Evolutionary conservation across 2,797 vertebrate species (phyloP), one percentile per base, ranked within the genome.

Genomic region (Iguana delicatissima): DNA sequence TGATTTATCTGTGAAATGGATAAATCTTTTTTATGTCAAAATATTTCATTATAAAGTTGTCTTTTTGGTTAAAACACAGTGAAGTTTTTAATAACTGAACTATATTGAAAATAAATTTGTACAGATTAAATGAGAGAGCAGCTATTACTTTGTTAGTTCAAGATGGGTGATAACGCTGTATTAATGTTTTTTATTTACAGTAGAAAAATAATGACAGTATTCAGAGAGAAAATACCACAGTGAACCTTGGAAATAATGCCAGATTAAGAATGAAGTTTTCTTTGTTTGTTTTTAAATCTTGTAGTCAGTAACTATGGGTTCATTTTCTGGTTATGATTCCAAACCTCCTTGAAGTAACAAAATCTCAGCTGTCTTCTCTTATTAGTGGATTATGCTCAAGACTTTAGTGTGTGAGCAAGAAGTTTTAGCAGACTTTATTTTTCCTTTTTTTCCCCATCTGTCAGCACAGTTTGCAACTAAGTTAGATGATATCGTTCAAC

Each of bases 1-100:
- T 80, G 88, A 77, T 85, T 85, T 80, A 80, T 89, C 76, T 57
- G 9, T 18, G 42, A 80, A 59, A 85, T 46, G 50, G 52, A 85
- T 57, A 72, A 72, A 72, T 12, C 26, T 80, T 80, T 85, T 85
- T 80, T 50, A 57, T 55, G 52, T 72, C 83, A 80, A 85, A n/a
- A 42, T 74, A 57, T 80, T 42, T 18, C 72, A 80, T 82, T 88
- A 82, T 72, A 81, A 88, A 85, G 62, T 16, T 80, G 73, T 72
- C 76, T 69, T 85, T 69, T 80, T 55, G 35, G 42, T 80, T 69
- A 24, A 35, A 77, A 59, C 35, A 50, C 22, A 42, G 38, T 5
- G 7, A 29, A 6, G 14, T 74, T 55, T 88, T 69, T n/a, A 64
- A 85, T 69, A 62, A 88, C 29, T 62, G 46, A 69, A 55, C 67